A percentile compares a stretch with the other conserved stretches of the same genome.
Evolutionary conservation across 1,140 invertebrate genomes (phyloP).

Genomic region (Papilio machaon): DNA sequence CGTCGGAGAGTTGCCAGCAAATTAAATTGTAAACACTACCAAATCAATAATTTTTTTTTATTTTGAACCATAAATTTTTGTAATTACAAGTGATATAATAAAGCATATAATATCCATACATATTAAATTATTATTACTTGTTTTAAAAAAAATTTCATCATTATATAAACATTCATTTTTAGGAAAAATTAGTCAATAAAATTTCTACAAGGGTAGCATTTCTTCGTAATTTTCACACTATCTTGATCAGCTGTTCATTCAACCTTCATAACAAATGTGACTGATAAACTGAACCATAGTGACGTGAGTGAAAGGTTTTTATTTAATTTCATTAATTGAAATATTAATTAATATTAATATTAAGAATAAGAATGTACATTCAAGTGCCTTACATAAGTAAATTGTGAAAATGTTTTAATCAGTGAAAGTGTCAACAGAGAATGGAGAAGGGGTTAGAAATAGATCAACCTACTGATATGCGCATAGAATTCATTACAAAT

Average conservation of each 20-base stretch:
- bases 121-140: background rate
- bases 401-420: slow-evolving; percentile 3
- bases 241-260: slow-evolving; percentile 59
- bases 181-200: background rate
- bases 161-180: background rate
- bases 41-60: background rate
- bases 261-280: slow-evolving; percentile 44
- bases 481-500: background rate
- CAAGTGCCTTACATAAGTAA: background rate
- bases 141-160: background rate
- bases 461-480: slow-evolving; percentile 7
- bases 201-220: background rate
- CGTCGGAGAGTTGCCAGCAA: background rate
- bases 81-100: background rate
- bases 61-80: background rate
- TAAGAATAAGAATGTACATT: background rate
- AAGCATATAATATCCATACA: background rate
- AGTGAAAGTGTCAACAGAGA: slow-evolving; percentile 15
- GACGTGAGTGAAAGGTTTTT: slow-evolving; percentile 48
- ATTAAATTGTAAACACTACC: background rate
- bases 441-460: slow-evolving; percentile 20
- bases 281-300: slow-evolving; percentile 32
- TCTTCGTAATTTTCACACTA: slow-evolving; percentile 9
- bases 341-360: background rate
- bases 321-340: slow-evolving; percentile 25